These are phyloP conservation scores for Drosophila persimilis DNA, from an alignment of 1,140 invertebrate species.

Conservation along the genomic window DNA sequence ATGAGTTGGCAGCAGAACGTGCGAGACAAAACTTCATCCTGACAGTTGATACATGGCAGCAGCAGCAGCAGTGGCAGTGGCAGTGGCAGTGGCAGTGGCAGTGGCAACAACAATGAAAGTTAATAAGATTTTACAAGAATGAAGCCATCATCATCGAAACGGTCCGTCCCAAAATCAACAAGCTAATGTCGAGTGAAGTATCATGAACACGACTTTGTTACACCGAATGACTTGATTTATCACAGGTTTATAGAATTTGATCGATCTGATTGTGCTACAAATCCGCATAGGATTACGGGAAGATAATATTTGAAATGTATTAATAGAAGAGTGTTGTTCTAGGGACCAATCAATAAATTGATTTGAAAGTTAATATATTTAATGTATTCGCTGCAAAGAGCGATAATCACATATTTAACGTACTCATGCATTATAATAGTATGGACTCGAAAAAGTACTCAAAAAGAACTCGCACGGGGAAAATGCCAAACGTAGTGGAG, in stretches of 20 bases:
- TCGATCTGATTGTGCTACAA: background rate
- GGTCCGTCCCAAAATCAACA: constrained; percentile 40
- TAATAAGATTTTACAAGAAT: constrained; percentile 57
- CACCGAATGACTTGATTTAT: constrained; percentile 18
- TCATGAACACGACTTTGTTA: constrained; percentile 21
- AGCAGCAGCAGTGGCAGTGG: background rate
- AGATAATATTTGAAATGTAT: background rate
- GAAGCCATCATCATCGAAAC: constrained; percentile 39
- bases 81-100: background rate
- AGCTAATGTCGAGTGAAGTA: constrained; percentile 25
- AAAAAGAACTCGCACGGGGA: background rate
- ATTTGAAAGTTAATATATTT: constrained; percentile 21
- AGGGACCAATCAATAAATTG: constrained; percentile 26
- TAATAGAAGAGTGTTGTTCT: background rate
- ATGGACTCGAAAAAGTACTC: constrained; percentile 5
- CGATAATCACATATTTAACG: constrained; percentile 12
- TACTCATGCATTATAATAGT: constrained; percentile 17
- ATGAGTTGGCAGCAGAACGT: constrained; percentile 23
- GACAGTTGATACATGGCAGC: constrained; percentile 38
- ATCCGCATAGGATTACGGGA: too few species aligned
- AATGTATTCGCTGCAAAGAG: background rate
- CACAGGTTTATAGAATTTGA: constrained; percentile 1
- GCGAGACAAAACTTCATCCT: constrained; percentile 40
- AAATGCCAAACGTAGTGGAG: constrained; percentile 20
- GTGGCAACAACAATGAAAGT: constrained; percentile 43